A percentile compares a stretch with the other conserved stretches of the same genome.
These are phyloP conservation scores for Petrocephalus microphthalmus DNA, from an alignment of 2,113 vertebrate genomes.

Conservation along the genomic window DNA sequence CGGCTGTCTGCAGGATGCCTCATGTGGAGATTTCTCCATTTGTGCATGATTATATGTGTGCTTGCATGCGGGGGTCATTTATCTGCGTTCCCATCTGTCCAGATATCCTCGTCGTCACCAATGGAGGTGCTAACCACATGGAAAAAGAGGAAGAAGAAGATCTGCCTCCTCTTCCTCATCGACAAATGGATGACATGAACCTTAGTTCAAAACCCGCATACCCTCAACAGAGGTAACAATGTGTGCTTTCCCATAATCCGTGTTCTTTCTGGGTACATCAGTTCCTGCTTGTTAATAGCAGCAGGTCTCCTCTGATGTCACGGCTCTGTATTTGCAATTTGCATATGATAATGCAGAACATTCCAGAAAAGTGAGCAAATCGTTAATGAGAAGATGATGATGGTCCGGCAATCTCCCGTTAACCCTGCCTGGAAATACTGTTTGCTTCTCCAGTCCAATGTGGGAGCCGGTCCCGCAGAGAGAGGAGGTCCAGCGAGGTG, in stretches of 20 bases:
- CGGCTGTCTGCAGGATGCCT: background rate
- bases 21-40: background rate
- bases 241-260: background rate
- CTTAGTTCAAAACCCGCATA: constrained; percentile 26
- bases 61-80: constrained; percentile 18
- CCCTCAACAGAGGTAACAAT: constrained; percentile 44
- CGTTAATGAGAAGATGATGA: background rate
- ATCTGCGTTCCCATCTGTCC: background rate
- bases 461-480: constrained; percentile 21
- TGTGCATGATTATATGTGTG: constrained; percentile 4
- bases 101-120: constrained; percentile 39
- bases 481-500: constrained; percentile 39
- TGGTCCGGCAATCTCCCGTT: background rate
- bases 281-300: background rate
- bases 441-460: constrained; percentile 21
- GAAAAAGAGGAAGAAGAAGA: constrained; percentile 52
- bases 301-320: background rate
- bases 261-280: background rate
- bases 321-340: background rate
- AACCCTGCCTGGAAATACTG: background rate
- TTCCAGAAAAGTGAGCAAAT: background rate
- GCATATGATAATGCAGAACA: background rate
- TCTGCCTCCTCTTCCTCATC: constrained; percentile 47
- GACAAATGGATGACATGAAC: constrained; percentile 39
- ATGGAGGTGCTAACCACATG: constrained; percentile 51